Base-by-base conservation (phyloP, 2,113 vertebrate genomes). In the Tachuris rubrigastra region DNA sequence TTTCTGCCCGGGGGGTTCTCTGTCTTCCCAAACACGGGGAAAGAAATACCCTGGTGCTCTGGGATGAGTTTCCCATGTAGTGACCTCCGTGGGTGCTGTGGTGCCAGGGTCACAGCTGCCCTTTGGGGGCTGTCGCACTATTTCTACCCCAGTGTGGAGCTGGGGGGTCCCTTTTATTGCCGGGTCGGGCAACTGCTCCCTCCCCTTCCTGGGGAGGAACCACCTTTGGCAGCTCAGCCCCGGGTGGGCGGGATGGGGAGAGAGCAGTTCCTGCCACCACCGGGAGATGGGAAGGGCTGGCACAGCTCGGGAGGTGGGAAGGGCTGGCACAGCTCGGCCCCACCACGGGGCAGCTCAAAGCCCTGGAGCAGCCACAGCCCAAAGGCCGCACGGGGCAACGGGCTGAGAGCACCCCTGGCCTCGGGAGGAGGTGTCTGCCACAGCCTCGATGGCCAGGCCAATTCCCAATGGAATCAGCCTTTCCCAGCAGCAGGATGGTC, bases 11-110 rank as follows among this genome's bases (percentile, higher is more conserved):
- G 56, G 81, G 52, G 15, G 11, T 18, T 14, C 55, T 62, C 85
- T 8, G 7, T 4, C 65, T 56, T 75, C 47, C 62, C 37, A 83
- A 73, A 52, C 2, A 33, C 72, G 4, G 14, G 56, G 59, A 1
- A 12, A 22, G 49, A 72, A 14, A 2, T 0, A 10, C 11, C 63
- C 84, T 6, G 1, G 10, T 1, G 7, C 1, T 12, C 55, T 12
- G 46, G 52, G 10, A 4, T 0, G 2, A 6, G 8, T 27, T 86
- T 42, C 59, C 28, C 14, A 4, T 0, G 0, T 13, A 1, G 35
- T 35, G 30, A 56, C 24, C 85, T 4, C 21, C 1, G 8, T 15
- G 35, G 18, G 46, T 20, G 71, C 42, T 2, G 6, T 7, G 20
- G 42, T 2, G 33, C 2, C 3, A 39, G 59, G 42, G 20, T 30